Evolutionary conservation across 2,797 vertebrate genomes (phyloP).

Genomic region (Cuniculus paca): DNA sequence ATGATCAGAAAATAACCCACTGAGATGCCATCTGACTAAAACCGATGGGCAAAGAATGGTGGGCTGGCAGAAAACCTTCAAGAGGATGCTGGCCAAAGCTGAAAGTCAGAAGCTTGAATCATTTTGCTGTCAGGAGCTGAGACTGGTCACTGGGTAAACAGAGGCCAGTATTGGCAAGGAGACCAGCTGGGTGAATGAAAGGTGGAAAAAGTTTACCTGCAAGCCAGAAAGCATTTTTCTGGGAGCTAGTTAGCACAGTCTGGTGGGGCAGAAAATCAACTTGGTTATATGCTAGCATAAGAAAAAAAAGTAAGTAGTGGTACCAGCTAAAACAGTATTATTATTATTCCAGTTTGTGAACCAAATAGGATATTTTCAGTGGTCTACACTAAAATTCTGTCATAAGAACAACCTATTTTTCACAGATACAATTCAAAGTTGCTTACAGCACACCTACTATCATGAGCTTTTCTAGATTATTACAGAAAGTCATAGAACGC

Average conservation of each 20-base stretch:
- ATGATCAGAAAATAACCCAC: not conserved
- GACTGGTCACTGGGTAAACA: not conserved
- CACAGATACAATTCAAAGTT: not conserved
- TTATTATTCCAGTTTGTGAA: no score
- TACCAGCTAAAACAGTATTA: not conserved
- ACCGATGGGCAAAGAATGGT: not conserved
- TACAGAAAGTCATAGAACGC: not conserved
- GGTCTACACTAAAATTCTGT: not conserved
- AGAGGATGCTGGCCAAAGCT: not conserved
- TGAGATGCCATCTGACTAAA: not conserved
- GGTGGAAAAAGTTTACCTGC: not conserved
- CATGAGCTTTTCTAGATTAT: not conserved
- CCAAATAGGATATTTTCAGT: not conserved
- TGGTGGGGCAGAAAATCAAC: fast-evolving
- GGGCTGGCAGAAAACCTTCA: not conserved
- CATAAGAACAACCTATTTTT: not conserved
- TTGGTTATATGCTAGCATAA: not conserved
- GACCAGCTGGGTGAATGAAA: not conserved
- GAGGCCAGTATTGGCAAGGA: not conserved
- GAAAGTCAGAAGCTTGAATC: not conserved
- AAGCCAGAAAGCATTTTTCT: not conserved
- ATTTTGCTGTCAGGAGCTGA: no score
- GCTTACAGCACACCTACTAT: not conserved
- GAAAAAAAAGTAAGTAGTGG: not conserved
- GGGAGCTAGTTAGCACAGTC: not conserved